Percentiles rank a stretch among this genome's conserved stretches.
These are phyloP conservation scores for Tokudaia tokunoshimensis DNA, from an alignment of 2,797 vertebrate species.

Conservation along the genomic window DNA sequence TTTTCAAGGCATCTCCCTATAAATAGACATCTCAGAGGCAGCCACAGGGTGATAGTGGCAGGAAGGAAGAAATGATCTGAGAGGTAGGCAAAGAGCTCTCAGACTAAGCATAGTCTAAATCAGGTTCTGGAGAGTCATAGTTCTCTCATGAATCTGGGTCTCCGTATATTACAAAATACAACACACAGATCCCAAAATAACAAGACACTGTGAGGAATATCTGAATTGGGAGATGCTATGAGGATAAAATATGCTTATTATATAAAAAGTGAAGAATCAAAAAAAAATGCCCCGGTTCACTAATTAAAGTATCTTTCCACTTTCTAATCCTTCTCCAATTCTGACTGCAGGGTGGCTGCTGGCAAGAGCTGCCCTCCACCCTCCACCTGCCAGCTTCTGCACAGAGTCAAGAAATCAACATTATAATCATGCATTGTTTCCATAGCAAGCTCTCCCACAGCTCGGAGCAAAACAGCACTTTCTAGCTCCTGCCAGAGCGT, in stretches of 20 bases:
- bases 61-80: background rate
- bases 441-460: conserved; percentile 76
- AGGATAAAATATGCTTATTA: conserved; percentile 62
- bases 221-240: conserved; percentile 4
- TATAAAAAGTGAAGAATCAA: conserved; percentile 67
- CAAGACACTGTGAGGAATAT: conserved; percentile 32
- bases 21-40: background rate
- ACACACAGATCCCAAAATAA: conserved; percentile 27
- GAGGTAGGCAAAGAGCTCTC: background rate
- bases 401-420: conserved; percentile 79
- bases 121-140: background rate
- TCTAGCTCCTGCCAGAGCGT: conserved; percentile 68
- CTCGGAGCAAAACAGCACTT: conserved; percentile 73
- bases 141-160: background rate
- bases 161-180: background rate
- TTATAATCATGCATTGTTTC: conserved; percentile 80
- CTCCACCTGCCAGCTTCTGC: conserved; percentile 38
- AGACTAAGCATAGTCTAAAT: background rate
- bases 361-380: conserved; percentile 67
- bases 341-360: conserved; percentile 56
- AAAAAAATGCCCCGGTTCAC: conserved; percentile 63
- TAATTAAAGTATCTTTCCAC: conserved; percentile 80
- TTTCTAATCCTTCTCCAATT: conserved; percentile 70
- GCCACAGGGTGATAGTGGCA: background rate
- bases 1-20: background rate